Conservation (phyloP, 2,797 vertebrate genomes). For the Enteromius thamalakanensis region DNA sequence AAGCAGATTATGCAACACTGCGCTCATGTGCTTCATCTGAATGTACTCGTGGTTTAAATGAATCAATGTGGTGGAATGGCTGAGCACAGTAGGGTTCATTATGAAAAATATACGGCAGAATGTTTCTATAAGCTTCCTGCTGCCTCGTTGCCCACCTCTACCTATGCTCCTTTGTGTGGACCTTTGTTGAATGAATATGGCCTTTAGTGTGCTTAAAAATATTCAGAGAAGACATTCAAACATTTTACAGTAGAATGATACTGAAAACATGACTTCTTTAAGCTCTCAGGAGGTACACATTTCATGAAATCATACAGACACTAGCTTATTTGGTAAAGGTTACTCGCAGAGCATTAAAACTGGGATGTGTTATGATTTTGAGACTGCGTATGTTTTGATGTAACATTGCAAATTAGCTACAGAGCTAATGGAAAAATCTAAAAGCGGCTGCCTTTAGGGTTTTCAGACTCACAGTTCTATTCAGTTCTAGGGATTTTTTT, state of each 20-base stretch:
- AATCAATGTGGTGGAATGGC: constrained; percentile 52
- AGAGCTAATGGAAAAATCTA: not conserved
- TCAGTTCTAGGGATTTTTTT: not conserved
- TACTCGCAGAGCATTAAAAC: constrained; percentile 49
- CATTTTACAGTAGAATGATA: constrained; percentile 58
- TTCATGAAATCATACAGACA: constrained; percentile 54
- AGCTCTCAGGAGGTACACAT: constrained; percentile 49
- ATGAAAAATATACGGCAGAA: constrained; percentile 45
- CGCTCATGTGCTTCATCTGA: constrained; percentile 27
- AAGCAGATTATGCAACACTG: constrained; percentile 47
- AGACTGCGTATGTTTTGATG: not conserved
- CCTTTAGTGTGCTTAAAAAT: constrained; percentile 39
- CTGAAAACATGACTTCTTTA: constrained; percentile 47
- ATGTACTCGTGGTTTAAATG: constrained; percentile 45
- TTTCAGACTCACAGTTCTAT: not conserved
- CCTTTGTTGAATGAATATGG: constrained; percentile 36
- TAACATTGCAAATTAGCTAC: not conserved
- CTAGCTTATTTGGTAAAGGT: constrained; percentile 57
- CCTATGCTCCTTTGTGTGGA: constrained; percentile 29
- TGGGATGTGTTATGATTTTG: constrained; percentile 54
- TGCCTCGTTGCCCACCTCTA: constrained; percentile 41
- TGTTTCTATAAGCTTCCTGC: constrained; percentile 29
- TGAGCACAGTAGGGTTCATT: constrained; percentile 52
- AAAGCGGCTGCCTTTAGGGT: not conserved
- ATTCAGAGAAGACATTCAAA: constrained; percentile 57